A percentile compares a stretch with the other conserved stretches of the same genome.
phyloP scores from a whole-genome alignment of 2,888 invertebrate species.

The Xestia ashworthii region DNA sequence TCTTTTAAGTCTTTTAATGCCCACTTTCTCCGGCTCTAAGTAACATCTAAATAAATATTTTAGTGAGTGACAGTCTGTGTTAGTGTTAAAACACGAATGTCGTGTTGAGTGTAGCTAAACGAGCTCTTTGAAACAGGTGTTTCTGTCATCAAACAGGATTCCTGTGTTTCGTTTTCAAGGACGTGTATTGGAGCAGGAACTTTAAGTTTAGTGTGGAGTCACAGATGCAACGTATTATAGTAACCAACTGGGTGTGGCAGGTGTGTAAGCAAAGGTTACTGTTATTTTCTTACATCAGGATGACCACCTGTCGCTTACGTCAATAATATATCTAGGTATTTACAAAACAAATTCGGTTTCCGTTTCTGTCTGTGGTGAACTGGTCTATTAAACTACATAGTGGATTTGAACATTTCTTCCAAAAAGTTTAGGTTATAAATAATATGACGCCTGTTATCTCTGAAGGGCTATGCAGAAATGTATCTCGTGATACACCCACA shows the following conservation, averaged over 20 bases:
- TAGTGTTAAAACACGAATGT: background rate
- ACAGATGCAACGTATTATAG: background rate
- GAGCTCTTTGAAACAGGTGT: background rate
- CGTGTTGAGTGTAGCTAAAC: background rate
- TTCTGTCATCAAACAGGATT: background rate
- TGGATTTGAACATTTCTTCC: background rate
- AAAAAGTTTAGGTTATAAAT: background rate
- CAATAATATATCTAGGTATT: background rate
- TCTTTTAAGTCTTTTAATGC: background rate
- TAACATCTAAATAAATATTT: background rate
- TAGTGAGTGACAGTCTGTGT: background rate
- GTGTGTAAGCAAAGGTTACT: conserved; percentile 2
- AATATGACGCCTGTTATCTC: background rate
- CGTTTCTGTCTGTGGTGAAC: background rate
- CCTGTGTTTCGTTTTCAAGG: background rate
- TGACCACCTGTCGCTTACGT: background rate
- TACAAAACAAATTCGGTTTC: background rate
- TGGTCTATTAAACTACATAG: background rate
- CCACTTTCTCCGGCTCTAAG: background rate
- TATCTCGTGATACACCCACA: background rate
- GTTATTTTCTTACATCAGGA: background rate
- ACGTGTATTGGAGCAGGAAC: no score
- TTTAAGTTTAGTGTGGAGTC: background rate
- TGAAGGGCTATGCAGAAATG: background rate
- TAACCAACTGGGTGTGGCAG: background rate